phyloP scores from a whole-genome alignment of 2,888 invertebrate genomes.

The Melipona beecheii region DNA sequence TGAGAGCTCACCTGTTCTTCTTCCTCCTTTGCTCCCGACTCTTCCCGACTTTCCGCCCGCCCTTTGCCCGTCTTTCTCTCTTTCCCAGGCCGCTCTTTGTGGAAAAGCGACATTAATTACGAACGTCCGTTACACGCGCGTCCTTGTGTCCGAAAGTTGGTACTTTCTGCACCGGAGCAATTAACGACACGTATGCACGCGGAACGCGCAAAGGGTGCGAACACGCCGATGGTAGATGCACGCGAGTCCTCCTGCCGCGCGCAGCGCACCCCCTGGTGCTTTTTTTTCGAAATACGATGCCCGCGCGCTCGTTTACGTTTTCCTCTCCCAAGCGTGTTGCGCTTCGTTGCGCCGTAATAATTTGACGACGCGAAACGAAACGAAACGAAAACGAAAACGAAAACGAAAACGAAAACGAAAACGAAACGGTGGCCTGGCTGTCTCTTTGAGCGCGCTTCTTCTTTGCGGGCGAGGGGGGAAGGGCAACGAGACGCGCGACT shows the following conservation, averaged over 20 bases:
- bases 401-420: no score
- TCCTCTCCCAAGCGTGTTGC: slow-evolving; percentile 16
- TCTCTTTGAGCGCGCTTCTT: slow-evolving; percentile 19
- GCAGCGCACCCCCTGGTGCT: neutral
- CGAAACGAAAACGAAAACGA: no score
- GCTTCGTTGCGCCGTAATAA: slow-evolving; percentile 52
- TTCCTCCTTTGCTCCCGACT: slow-evolving; percentile 42
- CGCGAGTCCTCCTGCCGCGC: neutral
- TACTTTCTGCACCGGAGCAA: slow-evolving; percentile 60
- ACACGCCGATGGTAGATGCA: neutral
- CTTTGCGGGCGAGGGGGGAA: slow-evolving; percentile 13
- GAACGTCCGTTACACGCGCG: slow-evolving; percentile 44
- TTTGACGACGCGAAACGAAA: slow-evolving; percentile 48
- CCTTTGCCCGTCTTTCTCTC: slow-evolving; percentile 18
- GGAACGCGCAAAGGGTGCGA: neutral
- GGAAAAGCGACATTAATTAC: slow-evolving; percentile 70
- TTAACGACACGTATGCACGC: slow-evolving; percentile 56
- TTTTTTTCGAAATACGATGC: slow-evolving; percentile 43
- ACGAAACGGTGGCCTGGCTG: slow-evolving; percentile 22
- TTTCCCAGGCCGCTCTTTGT: slow-evolving; percentile 36
- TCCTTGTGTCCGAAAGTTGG: slow-evolving; percentile 61
- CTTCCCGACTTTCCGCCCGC: slow-evolving; percentile 29
- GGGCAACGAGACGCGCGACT: slow-evolving; percentile 18
- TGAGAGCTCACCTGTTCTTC: slow-evolving; percentile 17
- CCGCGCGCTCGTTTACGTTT: slow-evolving; percentile 36